Evolutionary conservation across 2,888 invertebrate species (phyloP), one percentile per base, ranked within the genome.

Genomic region (Rhingia rostrata): DNA sequence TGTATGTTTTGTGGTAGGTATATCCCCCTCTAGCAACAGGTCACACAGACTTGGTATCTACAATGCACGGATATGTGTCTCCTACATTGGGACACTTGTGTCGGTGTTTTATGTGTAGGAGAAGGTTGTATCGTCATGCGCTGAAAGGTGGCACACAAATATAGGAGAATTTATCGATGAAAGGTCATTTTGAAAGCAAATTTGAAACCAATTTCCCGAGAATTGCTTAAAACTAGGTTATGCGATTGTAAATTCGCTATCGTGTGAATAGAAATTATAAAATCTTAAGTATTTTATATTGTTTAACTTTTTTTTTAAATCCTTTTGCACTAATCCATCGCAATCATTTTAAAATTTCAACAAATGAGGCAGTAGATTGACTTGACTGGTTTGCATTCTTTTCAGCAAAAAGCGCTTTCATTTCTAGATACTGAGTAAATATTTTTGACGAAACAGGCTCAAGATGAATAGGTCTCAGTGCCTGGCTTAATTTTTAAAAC

Each of bases 21-120:
- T 61, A 22, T 22, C 22, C 74, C 84, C 79, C 79, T 84, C 58
- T 64, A 84, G 84, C 84, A 84, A 84, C 84, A 84, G 84, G 84
- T 84, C 84, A 80, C 69, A 80, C 79, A 66, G 45, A 80, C 54
- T 49, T 45, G 22, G 14, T 47, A 39, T 39, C 5, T 56, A 32
- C 3, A 58, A 10, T 56, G 35, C 35, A 3, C 9, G 37, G 58
- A 22, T 30, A 45, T 64, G 39, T 2, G 79, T 41, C 60, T 66
- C 66, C 43, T 60, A 70, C 37, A 22, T 22, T 12, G 2, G 22
- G n/a, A 12, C n/a, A 4, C n/a, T 58, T 78, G 73, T 7, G 32
- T 54, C n/a, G 33, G 64, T 72, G 32, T 0, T 1, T 22, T 22
- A 2, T 22, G 22, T 22, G 47, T 61, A 49, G 84, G 79, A 70